Evolutionary conservation across 2,888 invertebrate genomes (phyloP).

Genomic region (Exocentrus adspersus): DNA sequence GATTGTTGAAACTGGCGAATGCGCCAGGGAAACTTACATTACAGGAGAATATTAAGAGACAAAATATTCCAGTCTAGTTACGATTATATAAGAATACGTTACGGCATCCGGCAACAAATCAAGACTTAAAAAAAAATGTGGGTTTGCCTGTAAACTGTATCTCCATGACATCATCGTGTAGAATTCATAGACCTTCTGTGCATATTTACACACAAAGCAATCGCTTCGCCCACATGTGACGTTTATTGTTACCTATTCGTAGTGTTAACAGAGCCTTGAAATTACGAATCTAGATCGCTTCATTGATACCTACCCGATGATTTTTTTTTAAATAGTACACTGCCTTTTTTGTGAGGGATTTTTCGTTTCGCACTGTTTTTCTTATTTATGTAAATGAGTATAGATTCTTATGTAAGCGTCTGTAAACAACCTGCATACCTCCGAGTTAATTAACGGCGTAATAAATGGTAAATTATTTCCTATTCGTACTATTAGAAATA

Average conservation of each 20-base stretch:
- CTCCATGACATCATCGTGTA: not conserved
- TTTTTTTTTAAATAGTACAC: too few species aligned
- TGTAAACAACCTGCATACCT: not conserved
- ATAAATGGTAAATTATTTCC: not conserved
- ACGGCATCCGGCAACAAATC: not conserved
- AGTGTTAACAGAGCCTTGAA: too few species aligned
- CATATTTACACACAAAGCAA: not conserved
- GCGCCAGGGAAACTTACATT: not conserved
- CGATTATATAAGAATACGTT: too few species aligned
- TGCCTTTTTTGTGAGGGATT: too few species aligned
- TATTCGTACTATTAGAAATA: not conserved
- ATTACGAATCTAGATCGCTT: too few species aligned
- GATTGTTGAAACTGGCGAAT: not conserved
- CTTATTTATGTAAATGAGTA: not conserved
- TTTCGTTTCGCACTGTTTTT: not conserved
- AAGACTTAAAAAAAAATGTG: not conserved
- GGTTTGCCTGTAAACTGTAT: not conserved
- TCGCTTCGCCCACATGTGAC: not conserved
- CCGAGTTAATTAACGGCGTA: not conserved
- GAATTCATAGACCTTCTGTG: not conserved
- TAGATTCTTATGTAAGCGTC: not conserved
- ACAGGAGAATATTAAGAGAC: too few species aligned
- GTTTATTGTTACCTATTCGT: not conserved
- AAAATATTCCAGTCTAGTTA: too few species aligned
- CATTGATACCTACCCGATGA: too few species aligned